Evolutionary conservation across 2,797 vertebrate species (phyloP).

Genomic region (Astyanax mexicanus): DNA sequence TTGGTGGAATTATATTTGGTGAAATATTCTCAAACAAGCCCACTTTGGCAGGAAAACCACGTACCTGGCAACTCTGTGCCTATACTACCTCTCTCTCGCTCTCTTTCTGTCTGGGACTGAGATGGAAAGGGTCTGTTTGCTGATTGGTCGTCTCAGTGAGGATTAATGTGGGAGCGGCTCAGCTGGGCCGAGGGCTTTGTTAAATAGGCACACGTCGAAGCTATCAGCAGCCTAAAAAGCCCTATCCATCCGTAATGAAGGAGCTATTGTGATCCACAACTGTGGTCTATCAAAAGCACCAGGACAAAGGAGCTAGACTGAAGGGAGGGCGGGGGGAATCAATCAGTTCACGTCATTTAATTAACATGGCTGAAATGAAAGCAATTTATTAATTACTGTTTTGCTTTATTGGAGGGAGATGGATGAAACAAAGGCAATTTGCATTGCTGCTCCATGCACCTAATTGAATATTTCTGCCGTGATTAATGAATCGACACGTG

Average conservation of each 20-base stretch:
- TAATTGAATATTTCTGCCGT: slow-evolving; percentile 50
- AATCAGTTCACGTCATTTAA: slow-evolving; percentile 52
- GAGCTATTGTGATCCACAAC: slow-evolving; percentile 53
- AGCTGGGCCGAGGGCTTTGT: slow-evolving; percentile 45
- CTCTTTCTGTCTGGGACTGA: background rate
- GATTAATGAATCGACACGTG: slow-evolving; percentile 35
- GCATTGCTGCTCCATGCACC: slow-evolving; percentile 27
- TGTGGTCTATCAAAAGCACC: slow-evolving; percentile 44
- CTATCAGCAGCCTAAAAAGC: slow-evolving; percentile 50
- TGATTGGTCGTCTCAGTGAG: slow-evolving; percentile 33
- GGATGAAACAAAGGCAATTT: slow-evolving; percentile 50
- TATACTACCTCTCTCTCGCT: background rate
- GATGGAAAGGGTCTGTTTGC: slow-evolving; percentile 55
- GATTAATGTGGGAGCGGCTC: slow-evolving; percentile 56
- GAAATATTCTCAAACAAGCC: too few species aligned
- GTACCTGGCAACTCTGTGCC: too few species aligned
- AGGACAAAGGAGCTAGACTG: slow-evolving; percentile 50
- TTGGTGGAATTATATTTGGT: too few species aligned
- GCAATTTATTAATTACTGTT: slow-evolving; percentile 52
- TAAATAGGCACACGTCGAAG: slow-evolving; percentile 58
- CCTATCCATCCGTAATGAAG: slow-evolving; percentile 50
- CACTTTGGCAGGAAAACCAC: too few species aligned
- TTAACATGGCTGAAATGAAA: slow-evolving; percentile 50
- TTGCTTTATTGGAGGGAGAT: slow-evolving; percentile 25
- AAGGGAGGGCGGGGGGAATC: background rate